phyloP scores from a whole-genome alignment of 2,888 invertebrate species.

The Poecilobothrus nobilitatus region DNA sequence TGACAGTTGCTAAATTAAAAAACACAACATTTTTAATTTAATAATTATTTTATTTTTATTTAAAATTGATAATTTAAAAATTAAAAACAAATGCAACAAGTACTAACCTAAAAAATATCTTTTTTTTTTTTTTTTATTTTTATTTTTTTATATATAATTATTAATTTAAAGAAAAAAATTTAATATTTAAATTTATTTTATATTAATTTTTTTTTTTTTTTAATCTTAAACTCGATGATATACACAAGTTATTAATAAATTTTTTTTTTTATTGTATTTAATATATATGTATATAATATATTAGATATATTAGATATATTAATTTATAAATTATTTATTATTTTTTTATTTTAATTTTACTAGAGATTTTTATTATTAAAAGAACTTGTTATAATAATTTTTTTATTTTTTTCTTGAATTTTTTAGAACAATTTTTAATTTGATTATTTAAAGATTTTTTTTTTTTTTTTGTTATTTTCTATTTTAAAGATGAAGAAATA shows the following conservation, averaged over 20 bases:
- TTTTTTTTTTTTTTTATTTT: no score
- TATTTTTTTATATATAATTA: background rate
- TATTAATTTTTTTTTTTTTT: background rate
- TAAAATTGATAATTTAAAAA: constrained; percentile 1
- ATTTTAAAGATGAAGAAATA: no score
- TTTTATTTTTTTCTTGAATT: background rate
- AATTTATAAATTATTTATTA: background rate
- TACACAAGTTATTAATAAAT: background rate
- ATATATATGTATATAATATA: background rate
- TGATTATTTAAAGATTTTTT: no score
- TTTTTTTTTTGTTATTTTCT: no score
- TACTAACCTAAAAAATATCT: background rate
- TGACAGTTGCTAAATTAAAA: no score
- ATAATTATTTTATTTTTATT: background rate
- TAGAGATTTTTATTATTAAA: background rate
- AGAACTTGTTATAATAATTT: background rate
- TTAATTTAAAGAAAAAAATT: background rate
- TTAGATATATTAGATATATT: background rate
- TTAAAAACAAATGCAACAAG: constrained; percentile 6
- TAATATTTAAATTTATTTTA: background rate
- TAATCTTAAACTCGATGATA: background rate
- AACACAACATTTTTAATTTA: no score
- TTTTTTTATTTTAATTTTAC: background rate
- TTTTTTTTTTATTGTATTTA: background rate
- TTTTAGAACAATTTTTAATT: background rate